These are phyloP conservation scores for Polypedilum pembai DNA, from an alignment of 1,140 invertebrate genomes.

Conservation along the genomic window DNA sequence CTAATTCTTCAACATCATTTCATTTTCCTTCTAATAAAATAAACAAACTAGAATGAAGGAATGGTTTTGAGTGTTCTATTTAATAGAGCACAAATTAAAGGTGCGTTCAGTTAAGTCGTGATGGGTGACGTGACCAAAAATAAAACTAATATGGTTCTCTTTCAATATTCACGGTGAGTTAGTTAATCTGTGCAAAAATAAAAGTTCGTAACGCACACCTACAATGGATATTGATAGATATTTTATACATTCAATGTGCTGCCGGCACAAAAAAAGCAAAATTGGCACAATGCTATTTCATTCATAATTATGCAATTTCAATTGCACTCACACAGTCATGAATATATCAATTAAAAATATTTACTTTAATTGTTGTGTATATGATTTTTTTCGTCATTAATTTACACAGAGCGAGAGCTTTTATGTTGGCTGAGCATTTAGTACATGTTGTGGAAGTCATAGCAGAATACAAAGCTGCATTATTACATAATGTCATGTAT, in stretches of 20 bases:
- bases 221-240: background rate
- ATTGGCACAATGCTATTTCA: slow-evolving; percentile 12
- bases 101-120: too few species aligned
- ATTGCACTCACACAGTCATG: background rate
- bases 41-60: background rate
- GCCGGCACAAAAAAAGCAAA: background rate
- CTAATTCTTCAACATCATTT: background rate
- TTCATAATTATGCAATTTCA: slow-evolving; percentile 7
- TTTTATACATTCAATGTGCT: background rate
- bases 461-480: background rate
- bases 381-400: slow-evolving; percentile 1
- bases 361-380: slow-evolving; percentile 5
- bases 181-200: background rate
- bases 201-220: background rate
- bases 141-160: background rate
- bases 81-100: too few species aligned
- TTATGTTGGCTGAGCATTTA: slow-evolving; percentile 9
- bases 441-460: slow-evolving; percentile 16
- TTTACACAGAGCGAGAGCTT: slow-evolving; percentile 10
- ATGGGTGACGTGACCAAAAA: slow-evolving; percentile 1
- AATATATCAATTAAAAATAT: background rate
- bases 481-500: slow-evolving; percentile 5
- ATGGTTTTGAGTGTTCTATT: background rate
- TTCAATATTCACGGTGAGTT: background rate
- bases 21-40: background rate